A percentile compares a stretch with the other conserved stretches of the same genome.
These are phyloP conservation scores for Vombatus ursinus DNA, from an alignment of 2,113 vertebrate species.

Conservation along the genomic window DNA sequence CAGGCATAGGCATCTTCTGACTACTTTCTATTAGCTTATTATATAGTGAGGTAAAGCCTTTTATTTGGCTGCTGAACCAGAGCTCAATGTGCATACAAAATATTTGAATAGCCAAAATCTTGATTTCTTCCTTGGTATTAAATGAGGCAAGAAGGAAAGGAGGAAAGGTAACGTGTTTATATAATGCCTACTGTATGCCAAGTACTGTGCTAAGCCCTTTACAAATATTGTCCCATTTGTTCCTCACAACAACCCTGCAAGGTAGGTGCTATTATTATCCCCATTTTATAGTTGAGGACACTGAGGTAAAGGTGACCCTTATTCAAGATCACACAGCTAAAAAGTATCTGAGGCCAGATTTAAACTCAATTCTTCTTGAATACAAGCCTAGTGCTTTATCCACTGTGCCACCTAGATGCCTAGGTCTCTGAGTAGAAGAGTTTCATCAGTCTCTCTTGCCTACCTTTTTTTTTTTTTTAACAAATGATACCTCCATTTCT, in stretches of 20 bases:
- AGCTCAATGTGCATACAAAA: not conserved
- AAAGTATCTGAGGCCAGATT: not conserved
- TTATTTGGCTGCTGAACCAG: not conserved
- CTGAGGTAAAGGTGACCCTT: not conserved
- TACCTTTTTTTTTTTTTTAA: not conserved
- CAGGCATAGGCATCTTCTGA: not conserved
- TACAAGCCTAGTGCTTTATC: not conserved
- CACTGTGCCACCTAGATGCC: not conserved
- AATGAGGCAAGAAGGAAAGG: not conserved
- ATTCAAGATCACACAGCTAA: not conserved
- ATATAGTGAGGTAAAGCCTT: not conserved
- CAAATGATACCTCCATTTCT: not conserved
- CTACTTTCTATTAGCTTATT: not conserved
- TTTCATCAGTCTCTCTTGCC: not conserved
- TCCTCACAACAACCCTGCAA: not conserved
- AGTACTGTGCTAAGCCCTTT: not conserved
- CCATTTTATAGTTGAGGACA: conserved; percentile 1
- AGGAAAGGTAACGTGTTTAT: too few relatives aligned
- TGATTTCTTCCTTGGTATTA: not conserved
- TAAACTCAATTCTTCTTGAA: not conserved
- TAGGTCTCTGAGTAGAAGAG: not conserved
- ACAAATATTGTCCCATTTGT: not conserved
- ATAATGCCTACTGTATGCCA: not conserved
- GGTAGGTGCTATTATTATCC: not conserved
- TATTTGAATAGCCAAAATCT: not conserved